Percentiles rank a stretch among this genome's conserved stretches.
phyloP scores from a whole-genome alignment of 2,888 invertebrate species.

The Arrhopalites spinosus region DNA sequence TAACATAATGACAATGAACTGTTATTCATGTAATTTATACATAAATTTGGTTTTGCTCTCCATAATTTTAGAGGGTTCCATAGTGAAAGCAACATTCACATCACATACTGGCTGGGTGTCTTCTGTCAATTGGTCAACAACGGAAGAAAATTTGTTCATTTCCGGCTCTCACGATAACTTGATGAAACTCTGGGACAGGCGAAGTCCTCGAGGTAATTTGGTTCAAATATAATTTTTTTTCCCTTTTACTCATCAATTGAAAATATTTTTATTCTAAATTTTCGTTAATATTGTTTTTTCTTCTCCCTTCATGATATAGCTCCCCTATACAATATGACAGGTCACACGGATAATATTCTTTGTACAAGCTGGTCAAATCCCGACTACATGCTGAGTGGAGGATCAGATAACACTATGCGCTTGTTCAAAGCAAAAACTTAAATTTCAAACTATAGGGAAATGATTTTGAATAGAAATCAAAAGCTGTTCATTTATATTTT shows the following conservation, averaged over 20 bases:
- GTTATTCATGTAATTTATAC: not conserved
- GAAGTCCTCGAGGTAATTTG: constrained; percentile 87
- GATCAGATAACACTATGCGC: constrained; percentile 89
- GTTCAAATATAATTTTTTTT: no score
- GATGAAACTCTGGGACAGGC: constrained; percentile 93
- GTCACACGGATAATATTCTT: constrained; percentile 91
- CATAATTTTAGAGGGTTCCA: constrained; percentile 76
- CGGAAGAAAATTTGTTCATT: constrained; percentile 81
- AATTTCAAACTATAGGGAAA: no score
- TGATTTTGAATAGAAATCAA: no score
- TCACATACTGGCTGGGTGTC: constrained; percentile 93
- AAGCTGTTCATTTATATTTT: no score
- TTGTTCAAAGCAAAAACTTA: constrained; percentile 81
- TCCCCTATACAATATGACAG: constrained; percentile 87
- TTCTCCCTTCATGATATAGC: no score
- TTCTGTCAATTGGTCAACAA: constrained; percentile 84
- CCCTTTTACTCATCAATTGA: no score
- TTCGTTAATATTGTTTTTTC: no score
- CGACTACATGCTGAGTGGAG: constrained; percentile 84
- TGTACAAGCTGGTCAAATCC: constrained; percentile 93
- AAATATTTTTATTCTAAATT: no score
- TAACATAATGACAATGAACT: not conserved
- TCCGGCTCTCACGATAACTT: constrained; percentile 90
- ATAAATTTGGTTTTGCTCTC: constrained; percentile 18
- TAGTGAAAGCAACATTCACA: constrained; percentile 85